These are phyloP conservation scores for Heliothis virescens DNA, from an alignment of 1,140 invertebrate genomes.

Conservation along the genomic window DNA sequence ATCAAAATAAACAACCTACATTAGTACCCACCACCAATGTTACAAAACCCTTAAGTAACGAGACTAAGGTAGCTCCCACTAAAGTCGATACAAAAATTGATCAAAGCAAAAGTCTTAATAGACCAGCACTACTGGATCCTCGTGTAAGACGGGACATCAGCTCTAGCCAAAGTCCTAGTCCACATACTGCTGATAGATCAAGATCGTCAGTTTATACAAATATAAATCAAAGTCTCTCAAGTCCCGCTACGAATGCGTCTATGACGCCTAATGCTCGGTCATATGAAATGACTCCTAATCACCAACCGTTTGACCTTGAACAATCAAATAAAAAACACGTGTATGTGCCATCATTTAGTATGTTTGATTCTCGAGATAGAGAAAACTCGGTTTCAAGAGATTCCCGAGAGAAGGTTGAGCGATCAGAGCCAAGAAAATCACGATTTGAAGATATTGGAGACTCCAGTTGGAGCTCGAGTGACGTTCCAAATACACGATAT, in stretches of 20 bases:
- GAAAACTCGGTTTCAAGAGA: conserved; percentile 50
- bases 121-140: conserved; percentile 58
- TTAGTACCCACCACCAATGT: not conserved
- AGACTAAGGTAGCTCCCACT: not conserved
- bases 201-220: conserved; percentile 23
- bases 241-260: conserved; percentile 51
- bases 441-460: conserved; percentile 52
- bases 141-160: conserved; percentile 63
- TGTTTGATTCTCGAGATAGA: conserved; percentile 57
- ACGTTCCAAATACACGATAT: conserved; percentile 31
- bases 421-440: conserved; percentile 42
- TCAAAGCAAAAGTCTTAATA: conserved; percentile 46
- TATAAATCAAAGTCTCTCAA: conserved; percentile 29
- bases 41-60: not conserved
- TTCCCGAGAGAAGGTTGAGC: conserved; percentile 7
- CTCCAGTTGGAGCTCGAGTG: conserved; percentile 57
- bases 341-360: conserved; percentile 68
- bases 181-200: conserved; percentile 52
- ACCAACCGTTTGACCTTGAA: conserved; percentile 66
- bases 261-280: conserved; percentile 60
- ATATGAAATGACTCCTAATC: conserved; percentile 69
- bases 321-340: conserved; percentile 66
- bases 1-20: conserved; percentile 32
- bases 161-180: conserved; percentile 46
- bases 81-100: conserved; percentile 34